phyloP scores from a whole-genome alignment of 2,797 vertebrate genomes.

The Lepus oiostolus region DNA sequence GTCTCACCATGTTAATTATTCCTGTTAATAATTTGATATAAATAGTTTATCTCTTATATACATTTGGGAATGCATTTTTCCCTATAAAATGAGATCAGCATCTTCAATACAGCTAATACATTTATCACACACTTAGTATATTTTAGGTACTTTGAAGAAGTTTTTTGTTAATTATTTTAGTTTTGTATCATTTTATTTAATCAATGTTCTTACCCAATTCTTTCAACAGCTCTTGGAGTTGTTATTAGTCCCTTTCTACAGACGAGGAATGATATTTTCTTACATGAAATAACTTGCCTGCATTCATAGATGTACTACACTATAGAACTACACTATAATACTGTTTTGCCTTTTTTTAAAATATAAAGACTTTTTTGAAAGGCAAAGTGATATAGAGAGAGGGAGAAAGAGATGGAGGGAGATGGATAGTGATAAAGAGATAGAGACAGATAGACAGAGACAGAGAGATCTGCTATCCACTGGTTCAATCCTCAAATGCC shows the following conservation, averaged over 20 bases:
- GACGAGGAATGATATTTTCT: not conserved
- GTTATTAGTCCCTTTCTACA: not conserved
- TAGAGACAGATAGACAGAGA: too few relatives aligned
- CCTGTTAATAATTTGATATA: conserved; percentile 20
- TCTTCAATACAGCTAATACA: not conserved
- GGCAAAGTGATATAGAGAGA: too few relatives aligned
- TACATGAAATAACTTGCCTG: not conserved
- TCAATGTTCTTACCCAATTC: not conserved
- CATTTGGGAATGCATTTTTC: not conserved
- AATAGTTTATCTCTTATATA: conserved; percentile 18
- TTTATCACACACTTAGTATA: not conserved
- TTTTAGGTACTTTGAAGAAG: not conserved
- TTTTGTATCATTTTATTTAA: conserved; percentile 28
- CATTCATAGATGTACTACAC: not conserved
- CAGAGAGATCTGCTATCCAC: too few relatives aligned
- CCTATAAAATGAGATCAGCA: not conserved
- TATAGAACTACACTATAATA: not conserved
- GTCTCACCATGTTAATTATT: not conserved
- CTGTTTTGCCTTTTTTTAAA: too few relatives aligned
- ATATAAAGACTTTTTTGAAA: too few relatives aligned
- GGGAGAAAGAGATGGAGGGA: too few relatives aligned
- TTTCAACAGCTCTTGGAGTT: not conserved
- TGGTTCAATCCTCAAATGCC: too few relatives aligned
- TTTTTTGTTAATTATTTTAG: conserved; percentile 19
- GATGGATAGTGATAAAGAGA: too few relatives aligned